A percentile compares a stretch with the other conserved stretches of the same genome.
Evolutionary conservation across 2,113 vertebrate genomes (phyloP).

Genomic region (Pluvialis apricaria): DNA sequence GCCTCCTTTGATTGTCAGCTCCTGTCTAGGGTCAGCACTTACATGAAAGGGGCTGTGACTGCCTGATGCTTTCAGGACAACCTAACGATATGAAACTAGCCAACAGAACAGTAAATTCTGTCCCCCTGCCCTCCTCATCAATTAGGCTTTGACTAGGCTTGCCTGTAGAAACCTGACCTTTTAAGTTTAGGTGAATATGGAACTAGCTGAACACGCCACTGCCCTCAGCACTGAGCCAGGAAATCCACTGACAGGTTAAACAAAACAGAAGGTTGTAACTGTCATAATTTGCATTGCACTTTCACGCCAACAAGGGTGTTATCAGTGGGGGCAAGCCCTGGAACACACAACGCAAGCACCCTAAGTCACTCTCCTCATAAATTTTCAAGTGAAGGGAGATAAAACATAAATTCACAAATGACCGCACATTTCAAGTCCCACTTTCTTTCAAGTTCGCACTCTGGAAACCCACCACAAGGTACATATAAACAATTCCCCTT

Average conservation of each 20-base stretch:
- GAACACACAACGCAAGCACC: slow-evolving; percentile 81
- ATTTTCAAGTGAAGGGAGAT: slow-evolving; percentile 82
- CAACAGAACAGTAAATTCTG: slow-evolving; percentile 87
- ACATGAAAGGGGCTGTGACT: slow-evolving; percentile 88
- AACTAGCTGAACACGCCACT: slow-evolving; percentile 80
- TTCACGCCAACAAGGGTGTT: slow-evolving; percentile 89
- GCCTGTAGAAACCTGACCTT: slow-evolving; percentile 85
- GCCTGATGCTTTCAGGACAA: slow-evolving; percentile 83
- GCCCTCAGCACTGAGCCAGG: slow-evolving; percentile 82
- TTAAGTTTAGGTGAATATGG: slow-evolving; percentile 85
- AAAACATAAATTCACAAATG: slow-evolving; percentile 82
- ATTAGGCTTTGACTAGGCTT: slow-evolving; percentile 85
- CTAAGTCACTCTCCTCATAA: slow-evolving; percentile 79
- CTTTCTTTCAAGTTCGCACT: slow-evolving; percentile 68
- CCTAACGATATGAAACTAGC: slow-evolving; percentile 87
- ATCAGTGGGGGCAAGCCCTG: slow-evolving; percentile 88
- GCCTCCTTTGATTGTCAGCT: slow-evolving; percentile 95
- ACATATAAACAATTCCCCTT: slow-evolving; percentile 35
- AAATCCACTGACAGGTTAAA: slow-evolving; percentile 88
- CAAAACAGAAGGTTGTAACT: slow-evolving; percentile 91
- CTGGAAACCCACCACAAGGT: slow-evolving; percentile 54
- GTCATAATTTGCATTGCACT: slow-evolving; percentile 89
- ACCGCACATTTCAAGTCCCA: slow-evolving; percentile 64
- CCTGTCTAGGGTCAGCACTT: slow-evolving; percentile 92
- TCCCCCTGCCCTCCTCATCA: slow-evolving; percentile 85